These are phyloP conservation scores for Sitobion miscanthi DNA, from an alignment of 1,140 invertebrate genomes.

Conservation along the genomic window DNA sequence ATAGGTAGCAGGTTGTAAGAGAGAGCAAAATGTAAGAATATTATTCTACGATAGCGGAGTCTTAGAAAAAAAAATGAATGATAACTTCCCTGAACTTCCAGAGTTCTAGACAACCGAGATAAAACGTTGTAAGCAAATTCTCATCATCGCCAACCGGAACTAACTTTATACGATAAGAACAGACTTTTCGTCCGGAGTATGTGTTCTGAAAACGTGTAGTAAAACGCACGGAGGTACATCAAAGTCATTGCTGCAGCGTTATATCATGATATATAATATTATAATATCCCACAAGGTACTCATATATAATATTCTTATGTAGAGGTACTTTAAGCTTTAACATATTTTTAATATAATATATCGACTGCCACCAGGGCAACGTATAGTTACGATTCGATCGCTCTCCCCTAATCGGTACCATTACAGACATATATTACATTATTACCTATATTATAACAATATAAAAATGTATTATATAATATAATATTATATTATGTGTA, in stretches of 20 bases:
- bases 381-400: background rate
- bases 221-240: background rate
- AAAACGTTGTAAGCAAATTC: conserved; percentile 3
- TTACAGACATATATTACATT: background rate
- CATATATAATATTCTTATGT: background rate
- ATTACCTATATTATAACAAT: background rate
- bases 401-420: background rate
- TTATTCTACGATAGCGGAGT: background rate
- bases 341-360: background rate
- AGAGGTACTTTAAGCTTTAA: background rate
- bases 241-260: background rate
- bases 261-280: background rate
- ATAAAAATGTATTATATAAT: background rate
- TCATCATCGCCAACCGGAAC: background rate
- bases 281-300: background rate
- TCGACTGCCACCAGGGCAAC: background rate
- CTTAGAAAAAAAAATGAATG: background rate
- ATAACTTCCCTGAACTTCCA: background rate
- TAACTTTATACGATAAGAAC: background rate
- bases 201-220: background rate
- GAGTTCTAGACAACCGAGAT: background rate
- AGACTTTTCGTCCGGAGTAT: background rate
- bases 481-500: background rate
- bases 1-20: background rate
- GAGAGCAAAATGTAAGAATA: background rate